These are phyloP conservation scores for Epizoanthus ramosus DNA, from an alignment of 92 coral and sea anemone genomes.

Conservation along the genomic window DNA sequence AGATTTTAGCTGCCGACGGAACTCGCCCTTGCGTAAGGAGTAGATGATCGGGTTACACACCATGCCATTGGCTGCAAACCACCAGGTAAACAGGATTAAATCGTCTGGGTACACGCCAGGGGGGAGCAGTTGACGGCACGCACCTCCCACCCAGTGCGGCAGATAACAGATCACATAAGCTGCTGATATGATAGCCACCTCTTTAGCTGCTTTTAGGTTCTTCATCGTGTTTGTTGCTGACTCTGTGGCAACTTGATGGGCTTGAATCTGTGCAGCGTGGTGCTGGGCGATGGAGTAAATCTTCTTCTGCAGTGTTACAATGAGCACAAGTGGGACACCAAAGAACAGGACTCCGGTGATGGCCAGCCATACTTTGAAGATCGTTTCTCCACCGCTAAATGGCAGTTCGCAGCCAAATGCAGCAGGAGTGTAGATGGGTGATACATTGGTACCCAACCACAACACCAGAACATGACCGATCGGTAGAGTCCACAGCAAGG, in stretches of 20 bases:
- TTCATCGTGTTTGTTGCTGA: background rate
- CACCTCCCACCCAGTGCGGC: background rate
- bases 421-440: background rate
- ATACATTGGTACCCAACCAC: background rate
- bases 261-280: background rate
- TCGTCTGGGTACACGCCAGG: constrained; percentile 9
- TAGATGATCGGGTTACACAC: background rate
- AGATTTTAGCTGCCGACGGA: background rate
- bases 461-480: background rate
- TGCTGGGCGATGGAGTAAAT: background rate
- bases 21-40: background rate
- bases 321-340: background rate
- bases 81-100: background rate
- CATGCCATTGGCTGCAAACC: background rate
- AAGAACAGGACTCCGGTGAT: background rate
- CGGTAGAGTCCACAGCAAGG: background rate
- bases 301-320: background rate
- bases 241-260: background rate
- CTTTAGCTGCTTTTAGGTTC: constrained; percentile 1
- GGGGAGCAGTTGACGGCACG: constrained; percentile 5
- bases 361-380: background rate
- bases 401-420: background rate
- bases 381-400: background rate
- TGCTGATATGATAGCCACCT: background rate
- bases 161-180: background rate